Base-by-base conservation (phyloP, 2,888 invertebrate genomes). In the Calliphora vomitoria region DNA sequence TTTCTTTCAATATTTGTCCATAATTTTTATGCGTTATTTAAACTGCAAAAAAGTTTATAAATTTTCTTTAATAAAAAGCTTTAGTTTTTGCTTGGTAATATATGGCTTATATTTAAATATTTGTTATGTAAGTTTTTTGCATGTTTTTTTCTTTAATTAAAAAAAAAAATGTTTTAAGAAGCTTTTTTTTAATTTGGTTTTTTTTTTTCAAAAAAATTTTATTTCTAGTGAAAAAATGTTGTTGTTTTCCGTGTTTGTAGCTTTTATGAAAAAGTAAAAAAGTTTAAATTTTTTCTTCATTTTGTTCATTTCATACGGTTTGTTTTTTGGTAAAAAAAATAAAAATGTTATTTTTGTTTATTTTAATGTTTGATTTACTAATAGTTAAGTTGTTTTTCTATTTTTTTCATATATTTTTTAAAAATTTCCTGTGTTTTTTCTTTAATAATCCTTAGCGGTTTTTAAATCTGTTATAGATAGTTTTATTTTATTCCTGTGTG, bases 211-310 rank as follows among this genome's bases (percentile, higher is more conserved):
- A n/a, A n/a, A 60, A 50, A 15, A 18, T 50, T 8, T 64, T n/a
- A 44, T 62, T 71, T 47, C 15, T 55, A 55, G 69, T 53, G 11
- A n/a, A 50, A 50, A 50, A 47, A 35, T 15, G 47, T 72, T 60
- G 60, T 38, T 81, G 10, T 50, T 66, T 60, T 44, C 47, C n/a
- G 62, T 25, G 38, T 31, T 31, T 72, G 75, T 50, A 78, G 72
- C 53, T 82, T 68, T 82, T 82, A 83, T 80, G 80, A 80, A 86
- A 83, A 80, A 80, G 82, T 83, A 80, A 86, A 86, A 86, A 86
- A 86, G 38, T 74, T 82, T 44, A 55, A 35, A 18, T 55, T 53
- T 55, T n/a, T 71, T n/a, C 8, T 2, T 44, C 15, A 20, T 20
- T 44, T 60, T 60, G 10, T 60, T 53, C 18, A 25, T 35, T 20